A percentile compares a stretch with the other conserved stretches of the same genome.
Evolutionary conservation across 1,140 invertebrate species (phyloP).

Genomic region (Piezodorus guildinii): DNA sequence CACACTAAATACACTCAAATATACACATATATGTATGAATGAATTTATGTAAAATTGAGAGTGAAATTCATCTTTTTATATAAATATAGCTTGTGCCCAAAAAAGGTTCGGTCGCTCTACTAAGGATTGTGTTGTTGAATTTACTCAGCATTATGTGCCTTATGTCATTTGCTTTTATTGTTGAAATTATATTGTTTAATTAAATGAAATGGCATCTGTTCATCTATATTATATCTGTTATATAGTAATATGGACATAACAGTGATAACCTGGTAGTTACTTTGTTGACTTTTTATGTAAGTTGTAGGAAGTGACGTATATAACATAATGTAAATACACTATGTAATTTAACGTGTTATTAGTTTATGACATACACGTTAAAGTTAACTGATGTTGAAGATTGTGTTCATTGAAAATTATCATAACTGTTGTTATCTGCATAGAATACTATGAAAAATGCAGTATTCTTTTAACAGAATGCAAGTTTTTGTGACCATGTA

Average conservation of each 20-base stretch:
- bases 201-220: conserved; percentile 20
- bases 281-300: conserved; percentile 11
- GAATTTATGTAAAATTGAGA: not conserved
- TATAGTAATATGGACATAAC: conserved; percentile 11
- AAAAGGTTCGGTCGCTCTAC: conserved; percentile 20
- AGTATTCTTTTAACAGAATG: conserved; percentile 15
- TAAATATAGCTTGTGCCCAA: conserved; percentile 20
- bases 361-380: conserved; percentile 16
- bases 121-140: conserved; percentile 30
- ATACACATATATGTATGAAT: not conserved
- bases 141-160: conserved; percentile 31
- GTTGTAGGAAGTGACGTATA: conserved; percentile 13
- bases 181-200: conserved; percentile 26
- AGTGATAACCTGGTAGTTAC: not conserved
- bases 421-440: conserved; percentile 14
- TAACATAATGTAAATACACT: conserved; percentile 14
- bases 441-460: conserved; percentile 1
- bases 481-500: conserved; percentile 14
- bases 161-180: conserved; percentile 29
- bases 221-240: conserved; percentile 7
- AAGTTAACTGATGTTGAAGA: conserved; percentile 12
- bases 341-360: conserved; percentile 15
- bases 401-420: conserved; percentile 22
- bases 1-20: not conserved
- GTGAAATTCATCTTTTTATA: conserved; percentile 12